These are phyloP conservation scores for Linyphia triangularis DNA, from an alignment of 2,888 invertebrate species.

Conservation along the genomic window DNA sequence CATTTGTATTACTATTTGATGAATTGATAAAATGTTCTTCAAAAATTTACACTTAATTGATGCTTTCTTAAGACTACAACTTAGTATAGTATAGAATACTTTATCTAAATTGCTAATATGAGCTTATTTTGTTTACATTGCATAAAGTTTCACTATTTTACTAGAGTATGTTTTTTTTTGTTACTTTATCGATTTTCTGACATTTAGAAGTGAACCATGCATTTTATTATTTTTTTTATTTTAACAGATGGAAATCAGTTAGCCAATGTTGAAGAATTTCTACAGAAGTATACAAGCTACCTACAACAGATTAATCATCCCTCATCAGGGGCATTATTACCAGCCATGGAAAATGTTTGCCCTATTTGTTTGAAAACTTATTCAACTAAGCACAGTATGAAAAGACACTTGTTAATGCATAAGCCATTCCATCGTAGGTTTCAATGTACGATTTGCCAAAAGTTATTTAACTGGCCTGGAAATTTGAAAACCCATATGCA, in stretches of 20 bases:
- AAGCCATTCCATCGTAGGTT: conserved; percentile 75
- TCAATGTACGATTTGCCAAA: conserved; percentile 73
- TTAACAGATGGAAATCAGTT: conserved; percentile 52
- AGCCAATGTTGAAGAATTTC: conserved; percentile 74
- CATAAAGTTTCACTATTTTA: background rate
- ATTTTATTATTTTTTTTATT: background rate
- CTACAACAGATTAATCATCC: conserved; percentile 69
- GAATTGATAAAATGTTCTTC: too few relatives aligned
- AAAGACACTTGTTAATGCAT: conserved; percentile 76
- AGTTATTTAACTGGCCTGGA: conserved; percentile 76
- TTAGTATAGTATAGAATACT: too few relatives aligned
- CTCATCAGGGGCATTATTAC: conserved; percentile 51
- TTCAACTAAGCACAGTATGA: conserved; percentile 76
- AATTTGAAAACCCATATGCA: conserved; percentile 76
- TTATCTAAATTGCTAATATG: too few relatives aligned
- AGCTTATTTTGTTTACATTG: too few relatives aligned
- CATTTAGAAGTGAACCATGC: background rate
- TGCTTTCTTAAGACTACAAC: too few relatives aligned
- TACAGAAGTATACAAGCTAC: conserved; percentile 69
- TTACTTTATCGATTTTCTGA: background rate
- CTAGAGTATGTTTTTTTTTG: background rate
- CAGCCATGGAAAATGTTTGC: conserved; percentile 75
- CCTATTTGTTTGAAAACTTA: conserved; percentile 76
- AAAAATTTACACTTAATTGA: too few relatives aligned
- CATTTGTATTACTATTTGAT: too few relatives aligned